These are phyloP conservation scores for Bombus breviceps DNA, from an alignment of 1,140 invertebrate genomes.

Conservation along the genomic window DNA sequence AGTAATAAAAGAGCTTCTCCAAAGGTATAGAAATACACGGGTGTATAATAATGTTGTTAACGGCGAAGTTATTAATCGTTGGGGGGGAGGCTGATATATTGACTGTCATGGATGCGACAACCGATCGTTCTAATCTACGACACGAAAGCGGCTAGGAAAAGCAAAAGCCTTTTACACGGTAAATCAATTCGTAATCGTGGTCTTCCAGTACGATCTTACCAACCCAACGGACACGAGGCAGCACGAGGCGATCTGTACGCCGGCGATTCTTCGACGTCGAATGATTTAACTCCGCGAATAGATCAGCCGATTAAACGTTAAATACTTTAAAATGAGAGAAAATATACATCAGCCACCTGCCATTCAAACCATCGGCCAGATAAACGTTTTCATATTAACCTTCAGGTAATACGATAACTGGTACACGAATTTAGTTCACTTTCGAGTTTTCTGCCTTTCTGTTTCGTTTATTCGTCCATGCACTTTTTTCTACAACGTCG, in stretches of 20 bases:
- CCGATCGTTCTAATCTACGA: slow-evolving; percentile 43
- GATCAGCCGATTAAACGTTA: slow-evolving; percentile 15
- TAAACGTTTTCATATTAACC: background rate
- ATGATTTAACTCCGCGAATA: slow-evolving; percentile 26
- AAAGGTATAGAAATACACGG: background rate
- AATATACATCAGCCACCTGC: background rate
- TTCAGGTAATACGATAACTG: background rate
- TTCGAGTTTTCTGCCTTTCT: background rate
- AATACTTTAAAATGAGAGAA: slow-evolving; percentile 4
- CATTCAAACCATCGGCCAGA: background rate
- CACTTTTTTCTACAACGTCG: too few species aligned
- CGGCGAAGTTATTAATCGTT: slow-evolving; percentile 32
- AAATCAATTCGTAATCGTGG: slow-evolving; percentile 47
- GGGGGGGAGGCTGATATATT: slow-evolving; percentile 24
- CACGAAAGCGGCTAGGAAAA: slow-evolving; percentile 12
- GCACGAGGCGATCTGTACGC: slow-evolving; percentile 23
- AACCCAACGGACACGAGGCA: background rate
- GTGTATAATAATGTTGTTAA: slow-evolving; percentile 39
- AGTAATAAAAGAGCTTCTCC: too few species aligned
- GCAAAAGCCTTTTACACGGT: slow-evolving; percentile 41
- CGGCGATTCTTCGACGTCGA: slow-evolving; percentile 24
- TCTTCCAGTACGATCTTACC: slow-evolving; percentile 8
- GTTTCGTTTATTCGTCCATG: too few species aligned
- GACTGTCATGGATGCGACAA: slow-evolving; percentile 38
- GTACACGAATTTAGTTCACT: background rate